These are phyloP conservation scores for Phrynocephalus versicolor DNA, from an alignment of 2,113 vertebrate species.

Conservation along the genomic window DNA sequence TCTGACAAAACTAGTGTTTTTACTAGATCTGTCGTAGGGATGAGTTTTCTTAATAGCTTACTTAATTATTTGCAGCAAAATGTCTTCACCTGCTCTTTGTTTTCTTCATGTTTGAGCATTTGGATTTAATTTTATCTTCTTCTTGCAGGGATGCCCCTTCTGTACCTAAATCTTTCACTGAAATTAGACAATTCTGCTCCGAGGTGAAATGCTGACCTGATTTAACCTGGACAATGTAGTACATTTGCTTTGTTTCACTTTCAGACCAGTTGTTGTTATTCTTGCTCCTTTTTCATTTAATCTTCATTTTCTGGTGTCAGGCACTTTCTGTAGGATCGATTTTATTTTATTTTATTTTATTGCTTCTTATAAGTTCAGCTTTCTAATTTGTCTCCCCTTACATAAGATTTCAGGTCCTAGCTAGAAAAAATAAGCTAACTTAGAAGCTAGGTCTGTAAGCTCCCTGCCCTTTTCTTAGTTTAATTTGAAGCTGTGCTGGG, in stretches of 20 bases:
- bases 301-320: conserved; percentile 54
- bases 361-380: neutral
- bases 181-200: conserved; percentile 55
- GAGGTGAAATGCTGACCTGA: conserved; percentile 58
- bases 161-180: conserved; percentile 51
- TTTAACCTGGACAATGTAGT: conserved; percentile 40
- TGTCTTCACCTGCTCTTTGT: conserved; percentile 61
- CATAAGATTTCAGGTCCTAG: conserved; percentile 19
- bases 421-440: conserved; percentile 28
- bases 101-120: conserved; percentile 51
- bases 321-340: conserved; percentile 34
- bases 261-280: conserved; percentile 43
- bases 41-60: conserved; percentile 67
- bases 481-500: conserved; percentile 39
- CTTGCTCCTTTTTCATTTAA: conserved; percentile 61
- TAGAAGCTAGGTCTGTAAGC: conserved; percentile 16
- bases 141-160: conserved; percentile 34
- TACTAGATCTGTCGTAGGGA: conserved; percentile 7
- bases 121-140: conserved; percentile 53
- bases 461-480: conserved; percentile 33
- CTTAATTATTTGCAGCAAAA: conserved; percentile 58
- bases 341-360: neutral
- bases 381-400: conserved; percentile 55
- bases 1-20: conserved; percentile 19
- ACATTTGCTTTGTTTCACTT: conserved; percentile 31